A percentile compares a stretch with the other conserved stretches of the same genome.
Evolutionary conservation across 2,888 invertebrate species (phyloP).

Genomic region (Sinodicranocentrus sp.): DNA sequence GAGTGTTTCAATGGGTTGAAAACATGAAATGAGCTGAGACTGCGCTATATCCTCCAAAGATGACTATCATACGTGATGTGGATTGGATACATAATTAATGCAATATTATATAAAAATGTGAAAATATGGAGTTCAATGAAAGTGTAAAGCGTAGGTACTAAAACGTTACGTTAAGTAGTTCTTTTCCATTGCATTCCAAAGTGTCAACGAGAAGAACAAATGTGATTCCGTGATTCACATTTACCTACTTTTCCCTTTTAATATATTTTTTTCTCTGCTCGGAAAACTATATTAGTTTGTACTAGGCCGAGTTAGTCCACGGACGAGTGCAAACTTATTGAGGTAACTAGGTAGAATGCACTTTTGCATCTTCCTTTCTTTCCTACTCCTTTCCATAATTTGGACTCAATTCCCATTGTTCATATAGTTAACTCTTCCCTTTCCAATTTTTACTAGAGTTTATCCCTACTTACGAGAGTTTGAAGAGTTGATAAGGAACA

Average conservation of each 20-base stretch:
- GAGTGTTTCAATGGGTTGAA: neutral
- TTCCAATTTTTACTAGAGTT: constrained; percentile 20
- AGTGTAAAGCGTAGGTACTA: constrained; percentile 30
- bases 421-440: constrained; percentile 1
- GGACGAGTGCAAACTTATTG: neutral
- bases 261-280: neutral
- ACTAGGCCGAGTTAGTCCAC: constrained; percentile 28
- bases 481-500: neutral
- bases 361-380: constrained; percentile 28
- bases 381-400: constrained; percentile 30
- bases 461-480: constrained; percentile 16
- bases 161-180: neutral
- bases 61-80: constrained; percentile 28
- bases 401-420: neutral
- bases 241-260: constrained; percentile 49
- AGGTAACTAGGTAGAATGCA: constrained; percentile 23
- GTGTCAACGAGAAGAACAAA: constrained; percentile 39
- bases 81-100: constrained; percentile 17
- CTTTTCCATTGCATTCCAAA: constrained; percentile 12
- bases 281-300: neutral
- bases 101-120: neutral
- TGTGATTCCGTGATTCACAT: constrained; percentile 45
- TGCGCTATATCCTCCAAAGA: neutral
- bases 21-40: neutral
- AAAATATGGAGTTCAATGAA: neutral